Evolutionary conservation across 2,113 vertebrate species (phyloP).

Genomic region (Scomber japonicus): DNA sequence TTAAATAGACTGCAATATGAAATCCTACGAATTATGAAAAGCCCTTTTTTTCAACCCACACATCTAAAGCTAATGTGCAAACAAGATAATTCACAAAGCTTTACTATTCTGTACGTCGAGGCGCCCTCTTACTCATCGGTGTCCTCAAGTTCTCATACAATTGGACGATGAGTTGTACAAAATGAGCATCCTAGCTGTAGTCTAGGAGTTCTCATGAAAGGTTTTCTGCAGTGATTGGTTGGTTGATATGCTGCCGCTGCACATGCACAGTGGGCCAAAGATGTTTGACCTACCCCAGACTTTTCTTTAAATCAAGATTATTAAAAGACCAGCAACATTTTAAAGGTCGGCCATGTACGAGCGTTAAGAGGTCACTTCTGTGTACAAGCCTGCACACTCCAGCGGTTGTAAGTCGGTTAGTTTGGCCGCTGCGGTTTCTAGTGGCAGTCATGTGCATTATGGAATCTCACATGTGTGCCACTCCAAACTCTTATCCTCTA

Average conservation of each 20-base stretch:
- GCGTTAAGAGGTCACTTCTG: conserved; percentile 71
- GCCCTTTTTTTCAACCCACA: conserved; percentile 92
- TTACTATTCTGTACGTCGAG: conserved; percentile 42
- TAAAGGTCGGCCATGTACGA: conserved; percentile 51
- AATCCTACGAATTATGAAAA: conserved; percentile 87
- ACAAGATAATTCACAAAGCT: conserved; percentile 73
- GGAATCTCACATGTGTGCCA: conserved; percentile 63
- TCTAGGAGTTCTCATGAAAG: conserved; percentile 43
- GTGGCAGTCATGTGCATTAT: conserved; percentile 62
- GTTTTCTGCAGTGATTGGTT: conserved; percentile 49
- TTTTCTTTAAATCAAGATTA: conserved; percentile 27
- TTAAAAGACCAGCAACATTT: conserved; percentile 43
- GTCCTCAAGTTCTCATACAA: conserved; percentile 35
- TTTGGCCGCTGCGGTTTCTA: conserved; percentile 61
- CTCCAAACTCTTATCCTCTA: conserved; percentile 39
- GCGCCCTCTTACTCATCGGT: conserved; percentile 10
- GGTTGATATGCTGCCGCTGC: conserved; percentile 50
- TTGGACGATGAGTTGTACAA: conserved; percentile 41
- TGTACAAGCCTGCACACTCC: conserved; percentile 54
- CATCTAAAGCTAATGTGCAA: conserved; percentile 90
- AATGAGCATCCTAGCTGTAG: conserved; percentile 18
- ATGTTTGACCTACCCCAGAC: conserved; percentile 36
- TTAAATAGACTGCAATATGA: conserved; percentile 83
- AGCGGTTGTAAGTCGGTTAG: conserved; percentile 42
- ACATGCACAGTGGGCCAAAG: conserved; percentile 54